These are phyloP conservation scores for Luperina nickerlii DNA, from an alignment of 2,888 invertebrate genomes.

Conservation along the genomic window DNA sequence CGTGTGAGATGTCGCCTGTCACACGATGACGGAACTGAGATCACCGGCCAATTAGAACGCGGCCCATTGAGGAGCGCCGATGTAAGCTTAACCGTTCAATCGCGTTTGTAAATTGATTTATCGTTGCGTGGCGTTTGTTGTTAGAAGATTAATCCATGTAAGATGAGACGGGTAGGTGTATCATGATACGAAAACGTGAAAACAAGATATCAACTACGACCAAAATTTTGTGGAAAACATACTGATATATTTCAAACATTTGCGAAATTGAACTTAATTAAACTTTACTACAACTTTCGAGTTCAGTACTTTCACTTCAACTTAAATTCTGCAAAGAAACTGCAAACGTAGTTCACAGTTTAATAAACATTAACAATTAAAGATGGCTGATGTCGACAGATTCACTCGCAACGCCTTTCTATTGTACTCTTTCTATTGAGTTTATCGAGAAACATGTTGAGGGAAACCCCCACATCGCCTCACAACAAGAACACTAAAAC, in stretches of 20 bases:
- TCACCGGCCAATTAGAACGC: conserved; percentile 58
- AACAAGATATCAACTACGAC: neutral
- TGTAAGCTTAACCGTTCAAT: conserved; percentile 40
- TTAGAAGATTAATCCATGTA: conserved; percentile 13
- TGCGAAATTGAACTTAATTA: conserved; percentile 3
- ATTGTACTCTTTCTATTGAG: conserved; percentile 50
- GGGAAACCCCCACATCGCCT: conserved; percentile 1
- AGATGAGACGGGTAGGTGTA: conserved; percentile 13
- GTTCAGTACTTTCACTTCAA: conserved; percentile 12
- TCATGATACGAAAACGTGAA: conserved; percentile 26
- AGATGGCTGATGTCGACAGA: conserved; percentile 27
- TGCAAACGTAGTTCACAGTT: conserved; percentile 24
- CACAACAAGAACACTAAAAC: conserved; percentile 27
- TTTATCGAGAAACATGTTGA: conserved; percentile 16
- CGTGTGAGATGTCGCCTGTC: conserved; percentile 59
- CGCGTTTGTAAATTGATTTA: conserved; percentile 62
- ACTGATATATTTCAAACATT: conserved; percentile 2
- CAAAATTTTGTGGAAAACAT: neutral
- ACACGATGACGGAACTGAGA: conserved; percentile 48
- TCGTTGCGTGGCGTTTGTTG: conserved; percentile 21
- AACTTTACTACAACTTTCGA: conserved; percentile 5
- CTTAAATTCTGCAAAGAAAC: conserved; percentile 16
- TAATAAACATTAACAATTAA: conserved; percentile 41
- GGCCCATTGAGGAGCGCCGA: conserved; percentile 45
- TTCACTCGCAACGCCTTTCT: conserved; percentile 48